Base-by-base conservation (phyloP, 2,113 vertebrate species). In the Rhea pennata region DNA sequence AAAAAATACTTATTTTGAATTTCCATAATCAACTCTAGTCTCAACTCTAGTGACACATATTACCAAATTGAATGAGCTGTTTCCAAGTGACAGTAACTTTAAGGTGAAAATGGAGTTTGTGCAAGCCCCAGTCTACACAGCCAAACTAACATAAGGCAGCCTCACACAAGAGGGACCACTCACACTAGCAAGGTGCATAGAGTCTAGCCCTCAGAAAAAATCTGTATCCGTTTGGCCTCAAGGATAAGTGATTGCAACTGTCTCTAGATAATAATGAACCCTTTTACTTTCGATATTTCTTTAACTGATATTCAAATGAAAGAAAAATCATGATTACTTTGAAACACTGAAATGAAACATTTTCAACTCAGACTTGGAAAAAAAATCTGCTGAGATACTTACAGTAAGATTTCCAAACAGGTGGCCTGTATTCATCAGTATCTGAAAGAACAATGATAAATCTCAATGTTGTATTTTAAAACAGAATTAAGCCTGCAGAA, bases 351-450 rank as follows among this genome's bases (percentile, higher is more conserved):
- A 19, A 27, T 46, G 20, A 95, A 74, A 94, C 22, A 20, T 91
- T 89, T 84, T 58, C 26, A 69, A 54, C 44, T 46, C 33, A 39
- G 15, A 77, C 48, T 71, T 40, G 67, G 33, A 26, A 40, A 46
- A 66, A 66, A 59, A 1, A 8, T 10, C 53, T 44, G 22, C 61
- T 65, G 80, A 80, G 61, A 93, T 98, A 99, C 99, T 99, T 97
- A 99, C 99, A 97, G 84, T 99, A 99, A 81, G 99, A 99, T 96
- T 99, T 99, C 99, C 99, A 99, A 96, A 99, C 98, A 82, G 99
- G 98, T 92, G 99, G 99, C 97, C 98, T 98, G 96, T 98, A 99
- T 97, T 99, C 99, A 98, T 99, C 98, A 90, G 98, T 98, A 98
- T 99, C 99, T 99, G 97, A 97, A 98, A 98, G 61, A 96, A 97